These are phyloP conservation scores for cattle (Bos taurus) DNA, from an alignment of 2,113 vertebrate species.

Conservation along the genomic window ARS-UCD2.0 NC_037340.1:47046001-47046500, in stretches of 20 bases:
- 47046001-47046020: neutral
- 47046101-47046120: neutral
- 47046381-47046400: neutral
- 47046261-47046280: neutral
- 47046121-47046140: neutral
- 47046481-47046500: neutral
- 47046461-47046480: neutral
- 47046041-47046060: neutral
- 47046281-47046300: neutral
- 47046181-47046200: neutral
- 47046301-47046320: neutral
- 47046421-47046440: neutral
- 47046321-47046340: neutral
- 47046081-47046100: neutral
- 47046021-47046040: neutral
- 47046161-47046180: neutral
- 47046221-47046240: neutral
- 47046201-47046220: neutral
- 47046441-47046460: neutral
- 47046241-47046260: neutral
- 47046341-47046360: neutral
- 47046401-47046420: neutral
- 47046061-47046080: neutral
- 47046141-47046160: neutral
- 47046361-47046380: neutral